Conservation (phyloP, 2,797 vertebrate genomes). For the Characodon lateralis region DNA sequence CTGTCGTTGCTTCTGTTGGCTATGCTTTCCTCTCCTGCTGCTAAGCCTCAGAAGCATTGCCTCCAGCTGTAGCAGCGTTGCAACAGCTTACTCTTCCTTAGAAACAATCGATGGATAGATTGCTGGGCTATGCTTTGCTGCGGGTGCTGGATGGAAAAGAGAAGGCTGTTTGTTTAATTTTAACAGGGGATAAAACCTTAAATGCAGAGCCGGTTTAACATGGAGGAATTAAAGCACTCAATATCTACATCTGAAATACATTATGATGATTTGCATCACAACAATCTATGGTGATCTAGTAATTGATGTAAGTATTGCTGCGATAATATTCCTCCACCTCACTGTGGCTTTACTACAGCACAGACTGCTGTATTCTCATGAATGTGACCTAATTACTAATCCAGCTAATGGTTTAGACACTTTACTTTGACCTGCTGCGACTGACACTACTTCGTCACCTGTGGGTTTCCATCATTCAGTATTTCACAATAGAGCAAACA, state of each 20-base stretch:
- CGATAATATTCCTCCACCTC: constrained; percentile 3
- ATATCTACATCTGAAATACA: constrained; percentile 15
- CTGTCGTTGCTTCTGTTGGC: constrained; percentile 18
- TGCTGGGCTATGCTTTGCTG: constrained; percentile 14
- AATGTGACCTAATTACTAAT: constrained; percentile 53
- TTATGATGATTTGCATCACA: not conserved
- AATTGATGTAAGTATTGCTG: constrained; percentile 5
- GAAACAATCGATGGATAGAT: constrained; percentile 45
- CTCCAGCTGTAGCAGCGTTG: constrained; percentile 41
- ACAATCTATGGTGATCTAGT: not conserved
- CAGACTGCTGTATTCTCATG: constrained; percentile 12
- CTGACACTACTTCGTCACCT: constrained; percentile 41
- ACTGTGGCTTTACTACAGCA: constrained; percentile 14
- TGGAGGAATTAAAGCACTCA: not conserved
- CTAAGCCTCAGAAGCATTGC: constrained; percentile 24
- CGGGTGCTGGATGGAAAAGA: constrained; percentile 9
- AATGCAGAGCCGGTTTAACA: constrained; percentile 31
- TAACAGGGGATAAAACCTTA: constrained; percentile 21
- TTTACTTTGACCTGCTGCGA: constrained; percentile 30
- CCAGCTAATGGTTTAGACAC: constrained; percentile 44
- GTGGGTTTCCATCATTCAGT: constrained; percentile 39
- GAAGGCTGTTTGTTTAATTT: constrained; percentile 29
- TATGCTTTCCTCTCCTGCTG: constrained; percentile 25
- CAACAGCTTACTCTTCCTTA: constrained; percentile 24
- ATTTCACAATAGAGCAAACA: constrained; percentile 47